These are phyloP conservation scores for Asteroscopus sphinx DNA, from an alignment of 2,888 invertebrate species.

Conservation along the genomic window DNA sequence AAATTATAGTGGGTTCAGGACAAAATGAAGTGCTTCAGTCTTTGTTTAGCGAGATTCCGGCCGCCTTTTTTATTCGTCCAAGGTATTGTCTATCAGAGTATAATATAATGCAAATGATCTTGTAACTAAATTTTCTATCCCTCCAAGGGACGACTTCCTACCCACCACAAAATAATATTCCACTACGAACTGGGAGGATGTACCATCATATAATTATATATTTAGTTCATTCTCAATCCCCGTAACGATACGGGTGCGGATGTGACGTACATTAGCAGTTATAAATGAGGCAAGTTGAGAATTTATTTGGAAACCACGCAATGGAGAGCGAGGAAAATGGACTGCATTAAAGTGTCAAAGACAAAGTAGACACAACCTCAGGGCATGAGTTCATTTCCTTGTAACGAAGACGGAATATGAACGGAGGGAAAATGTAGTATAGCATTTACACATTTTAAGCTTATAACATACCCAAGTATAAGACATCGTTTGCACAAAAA, in stretches of 20 bases:
- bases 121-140: slow-evolving; percentile 16
- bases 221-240: slow-evolving; percentile 49
- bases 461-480: no score
- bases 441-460: background rate
- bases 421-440: slow-evolving; percentile 2
- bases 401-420: slow-evolving; percentile 12
- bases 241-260: slow-evolving; percentile 56
- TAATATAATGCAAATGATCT: slow-evolving; percentile 19
- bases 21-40: no score
- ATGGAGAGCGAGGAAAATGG: slow-evolving; percentile 38
- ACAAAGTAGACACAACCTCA: slow-evolving; percentile 41
- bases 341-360: slow-evolving; percentile 55
- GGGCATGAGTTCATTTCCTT: slow-evolving; percentile 45
- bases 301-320: slow-evolving; percentile 56
- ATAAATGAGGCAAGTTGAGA: slow-evolving; percentile 56
- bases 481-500: no score
- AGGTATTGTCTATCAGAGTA: background rate
- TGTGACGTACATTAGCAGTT: slow-evolving; percentile 57
- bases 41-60: no score
- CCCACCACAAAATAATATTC: slow-evolving; percentile 39
- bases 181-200: slow-evolving; percentile 23
- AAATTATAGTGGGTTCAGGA: no score
- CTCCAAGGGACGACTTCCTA: slow-evolving; percentile 14
- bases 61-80: no score
- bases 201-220: slow-evolving; percentile 36